phyloP scores from a whole-genome alignment of 2,888 invertebrate genomes.

The Ichneumon xanthorius region DNA sequence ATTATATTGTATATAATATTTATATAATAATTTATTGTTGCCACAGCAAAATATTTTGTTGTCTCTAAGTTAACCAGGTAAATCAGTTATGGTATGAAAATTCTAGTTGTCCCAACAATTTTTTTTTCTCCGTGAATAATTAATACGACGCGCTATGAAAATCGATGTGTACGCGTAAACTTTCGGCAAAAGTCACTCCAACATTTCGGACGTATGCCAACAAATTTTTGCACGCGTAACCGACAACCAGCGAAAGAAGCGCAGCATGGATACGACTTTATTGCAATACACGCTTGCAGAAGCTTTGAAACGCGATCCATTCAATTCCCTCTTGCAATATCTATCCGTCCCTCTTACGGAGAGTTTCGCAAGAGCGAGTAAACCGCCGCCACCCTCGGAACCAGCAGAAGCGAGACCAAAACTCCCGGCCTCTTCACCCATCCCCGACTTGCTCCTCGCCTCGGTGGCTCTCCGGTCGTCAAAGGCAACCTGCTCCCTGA shows the following conservation, averaged over 20 bases:
- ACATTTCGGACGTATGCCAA: background rate
- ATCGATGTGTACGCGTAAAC: background rate
- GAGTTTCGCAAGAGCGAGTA: slow-evolving; percentile 28
- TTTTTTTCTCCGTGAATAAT: no score
- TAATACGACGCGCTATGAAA: background rate
- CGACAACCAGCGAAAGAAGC: background rate
- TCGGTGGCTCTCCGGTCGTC: slow-evolving; percentile 45
- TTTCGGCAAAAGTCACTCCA: background rate
- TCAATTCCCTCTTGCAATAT: slow-evolving; percentile 16
- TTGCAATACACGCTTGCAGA: background rate
- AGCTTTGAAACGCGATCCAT: slow-evolving; percentile 10
- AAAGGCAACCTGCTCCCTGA: slow-evolving; percentile 38
- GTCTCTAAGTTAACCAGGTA: no score
- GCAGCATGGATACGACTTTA: background rate
- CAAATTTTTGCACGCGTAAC: slow-evolving; percentile 1
- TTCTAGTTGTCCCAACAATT: no score
- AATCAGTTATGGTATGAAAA: no score
- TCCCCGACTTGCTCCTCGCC: slow-evolving; percentile 43
- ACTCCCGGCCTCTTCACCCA: slow-evolving; percentile 34
- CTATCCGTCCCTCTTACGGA: slow-evolving; percentile 18
- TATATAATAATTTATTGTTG: no score
- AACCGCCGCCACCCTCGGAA: slow-evolving; percentile 15
- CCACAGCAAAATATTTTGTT: no score
- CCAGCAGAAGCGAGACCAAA: slow-evolving; percentile 15
- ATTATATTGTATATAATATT: no score